Conservation (phyloP, 2,888 invertebrate species). For the Diarsia dahlii region DNA sequence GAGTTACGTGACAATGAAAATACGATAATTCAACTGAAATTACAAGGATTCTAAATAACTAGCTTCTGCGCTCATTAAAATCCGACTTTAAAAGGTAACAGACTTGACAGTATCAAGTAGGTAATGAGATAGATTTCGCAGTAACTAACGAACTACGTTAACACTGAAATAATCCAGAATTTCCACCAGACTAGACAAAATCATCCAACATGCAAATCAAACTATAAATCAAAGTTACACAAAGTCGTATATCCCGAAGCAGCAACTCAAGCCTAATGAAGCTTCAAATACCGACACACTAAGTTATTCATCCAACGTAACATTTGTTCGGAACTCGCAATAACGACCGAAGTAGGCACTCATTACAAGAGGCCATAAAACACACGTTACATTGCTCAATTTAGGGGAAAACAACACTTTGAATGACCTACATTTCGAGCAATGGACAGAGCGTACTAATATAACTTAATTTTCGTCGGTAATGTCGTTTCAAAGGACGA, state of each 20-base stretch:
- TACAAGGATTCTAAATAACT: background rate
- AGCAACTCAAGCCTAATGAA: constrained; percentile 7
- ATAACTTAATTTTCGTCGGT: constrained; percentile 54
- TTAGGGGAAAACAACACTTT: constrained; percentile 17
- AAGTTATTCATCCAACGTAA: constrained; percentile 30
- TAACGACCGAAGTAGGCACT: constrained; percentile 37
- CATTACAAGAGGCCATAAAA: constrained; percentile 30
- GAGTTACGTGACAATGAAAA: background rate
- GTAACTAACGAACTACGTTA: background rate
- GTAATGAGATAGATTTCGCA: background rate
- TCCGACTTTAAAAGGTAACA: background rate
- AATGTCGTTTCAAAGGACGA: constrained; percentile 35
- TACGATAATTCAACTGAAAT: background rate
- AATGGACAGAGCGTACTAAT: constrained; percentile 27
- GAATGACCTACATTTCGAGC: constrained; percentile 20
- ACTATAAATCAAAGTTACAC: constrained; percentile 10
- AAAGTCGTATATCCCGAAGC: background rate
- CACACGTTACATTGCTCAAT: constrained; percentile 29
- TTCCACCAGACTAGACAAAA: background rate
- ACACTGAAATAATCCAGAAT: background rate
- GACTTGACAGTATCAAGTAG: background rate
- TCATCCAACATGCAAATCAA: background rate
- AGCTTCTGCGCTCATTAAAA: background rate
- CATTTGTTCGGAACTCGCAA: constrained; percentile 2
- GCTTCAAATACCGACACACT: background rate